Percentiles rank a stretch among this genome's conserved stretches.
Evolutionary conservation across 2,113 vertebrate genomes (phyloP).

Genomic region (Vanacampus margaritifer): DNA sequence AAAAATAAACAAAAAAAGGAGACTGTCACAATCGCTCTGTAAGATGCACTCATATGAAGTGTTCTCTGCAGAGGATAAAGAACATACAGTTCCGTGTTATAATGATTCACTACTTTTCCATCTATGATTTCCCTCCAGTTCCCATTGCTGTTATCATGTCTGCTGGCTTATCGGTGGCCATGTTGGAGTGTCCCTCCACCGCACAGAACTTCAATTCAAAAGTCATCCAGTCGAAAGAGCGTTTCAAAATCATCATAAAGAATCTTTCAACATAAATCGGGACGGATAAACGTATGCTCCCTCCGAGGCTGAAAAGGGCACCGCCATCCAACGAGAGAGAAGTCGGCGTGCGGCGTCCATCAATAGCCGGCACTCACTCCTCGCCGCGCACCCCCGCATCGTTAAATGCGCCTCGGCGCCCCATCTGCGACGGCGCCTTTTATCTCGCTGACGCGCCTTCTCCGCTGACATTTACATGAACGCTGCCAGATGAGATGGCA

Average conservation of each 20-base stretch:
- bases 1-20: too few relatives aligned
- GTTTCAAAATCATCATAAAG: neutral
- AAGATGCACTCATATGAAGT: too few relatives aligned
- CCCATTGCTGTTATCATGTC: neutral
- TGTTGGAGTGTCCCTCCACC: neutral
- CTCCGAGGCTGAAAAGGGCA: slow-evolving; percentile 19
- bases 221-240: neutral
- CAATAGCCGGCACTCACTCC: slow-evolving; percentile 38
- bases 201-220: neutral
- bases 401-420: slow-evolving; percentile 35
- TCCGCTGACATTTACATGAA: slow-evolving; percentile 64
- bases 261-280: neutral
- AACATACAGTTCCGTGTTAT: too few relatives aligned
- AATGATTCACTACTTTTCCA: too few relatives aligned
- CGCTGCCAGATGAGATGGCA: slow-evolving; percentile 45
- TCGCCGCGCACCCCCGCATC: slow-evolving; percentile 28
- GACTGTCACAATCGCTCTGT: too few relatives aligned
- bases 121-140: neutral
- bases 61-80: too few relatives aligned
- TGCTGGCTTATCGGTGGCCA: too few relatives aligned
- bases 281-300: slow-evolving; percentile 14
- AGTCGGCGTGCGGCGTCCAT: slow-evolving; percentile 19
- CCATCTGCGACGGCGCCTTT: slow-evolving; percentile 46
- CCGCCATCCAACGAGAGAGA: slow-evolving; percentile 1
- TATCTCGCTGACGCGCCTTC: slow-evolving; percentile 50